phyloP scores from a whole-genome alignment of 2,888 invertebrate species.

The Cantharis rufa region DNA sequence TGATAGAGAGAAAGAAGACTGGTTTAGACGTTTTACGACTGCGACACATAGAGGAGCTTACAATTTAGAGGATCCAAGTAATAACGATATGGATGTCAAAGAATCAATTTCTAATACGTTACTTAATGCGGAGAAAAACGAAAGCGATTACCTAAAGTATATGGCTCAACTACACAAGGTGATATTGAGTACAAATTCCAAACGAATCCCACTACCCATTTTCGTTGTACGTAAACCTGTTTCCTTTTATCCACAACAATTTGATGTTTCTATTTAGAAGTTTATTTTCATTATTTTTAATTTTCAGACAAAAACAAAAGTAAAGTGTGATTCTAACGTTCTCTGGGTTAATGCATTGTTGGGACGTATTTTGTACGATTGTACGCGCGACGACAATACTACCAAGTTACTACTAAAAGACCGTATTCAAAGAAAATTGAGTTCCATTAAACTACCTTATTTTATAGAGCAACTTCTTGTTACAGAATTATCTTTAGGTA shows the following conservation, averaged over 20 bases:
- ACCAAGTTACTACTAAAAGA: constrained; percentile 70
- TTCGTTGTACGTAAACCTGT: neutral
- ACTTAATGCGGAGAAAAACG: constrained; percentile 23
- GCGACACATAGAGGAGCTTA: constrained; percentile 42
- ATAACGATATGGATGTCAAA: neutral
- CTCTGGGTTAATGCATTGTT: constrained; percentile 79
- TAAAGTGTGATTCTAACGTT: constrained; percentile 52
- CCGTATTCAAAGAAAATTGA: constrained; percentile 83
- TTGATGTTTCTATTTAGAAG: neutral
- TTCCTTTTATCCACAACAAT: neutral
- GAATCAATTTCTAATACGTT: constrained; percentile 2
- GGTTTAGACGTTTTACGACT: constrained; percentile 62
- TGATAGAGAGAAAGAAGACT: constrained; percentile 89
- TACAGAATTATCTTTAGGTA: constrained; percentile 74
- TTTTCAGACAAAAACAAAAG: neutral
- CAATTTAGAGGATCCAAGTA: constrained; percentile 3
- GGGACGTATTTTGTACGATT: constrained; percentile 80
- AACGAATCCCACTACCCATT: neutral
- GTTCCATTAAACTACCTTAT: constrained; percentile 83
- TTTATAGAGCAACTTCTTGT: constrained; percentile 85
- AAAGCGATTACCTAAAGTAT: constrained; percentile 48
- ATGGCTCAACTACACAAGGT: constrained; percentile 49
- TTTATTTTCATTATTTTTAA: neutral
- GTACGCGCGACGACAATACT: constrained; percentile 74
- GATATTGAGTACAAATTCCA: neutral